Evolutionary conservation across 2,888 invertebrate species (phyloP), one percentile per base, ranked within the genome.

Genomic region (Zaprionus bogoriensis): DNA sequence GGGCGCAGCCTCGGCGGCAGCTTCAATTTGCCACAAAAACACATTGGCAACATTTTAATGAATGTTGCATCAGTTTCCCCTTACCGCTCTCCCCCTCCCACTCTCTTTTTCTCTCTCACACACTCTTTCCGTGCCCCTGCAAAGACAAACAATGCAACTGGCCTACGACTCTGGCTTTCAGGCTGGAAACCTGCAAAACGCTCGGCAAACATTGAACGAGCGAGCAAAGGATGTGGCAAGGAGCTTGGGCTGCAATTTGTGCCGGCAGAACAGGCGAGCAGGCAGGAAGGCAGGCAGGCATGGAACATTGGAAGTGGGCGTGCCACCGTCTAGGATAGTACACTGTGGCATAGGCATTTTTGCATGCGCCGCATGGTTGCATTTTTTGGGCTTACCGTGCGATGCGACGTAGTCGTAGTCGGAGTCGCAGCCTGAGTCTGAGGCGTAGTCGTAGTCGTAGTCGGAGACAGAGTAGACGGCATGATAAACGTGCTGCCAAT

Each of bases 21-120:
- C 84, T 74, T 86, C 81, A 83, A 81, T 87, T 87, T 80, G 75
- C 87, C 85, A 73, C 85, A 87, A 81, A 84, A 87, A 87, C 82
- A 84, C 82, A 87, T 86, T 84, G 82, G 87, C 82, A 87, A 87
- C 84, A 84, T 81, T 84, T 82, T 84, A 87, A 82, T 82, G 87
- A 82, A 82, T 82, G 85, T 66, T 77, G 82, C 78, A 75, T 63
- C 73, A 65, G 68, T 55, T 14, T 7, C 14, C 30, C 14, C 27
- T 27, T 32, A 52, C 48, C 50, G 6, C 42, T 3, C 12, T n/a
- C 25, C 5, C 22, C 19, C 10, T 1, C 3, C 38, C 14, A 19
- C 4, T 28, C 10, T 17, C n/a, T n/a, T n/a, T n/a, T n/a, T 12
- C 10, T n/a, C 9, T 36, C 19, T 12, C 22, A 1, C 1, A n/a